These are phyloP conservation scores for Drepanosiphum platanoidis DNA, from an alignment of 2,888 invertebrate genomes.

Conservation along the genomic window DNA sequence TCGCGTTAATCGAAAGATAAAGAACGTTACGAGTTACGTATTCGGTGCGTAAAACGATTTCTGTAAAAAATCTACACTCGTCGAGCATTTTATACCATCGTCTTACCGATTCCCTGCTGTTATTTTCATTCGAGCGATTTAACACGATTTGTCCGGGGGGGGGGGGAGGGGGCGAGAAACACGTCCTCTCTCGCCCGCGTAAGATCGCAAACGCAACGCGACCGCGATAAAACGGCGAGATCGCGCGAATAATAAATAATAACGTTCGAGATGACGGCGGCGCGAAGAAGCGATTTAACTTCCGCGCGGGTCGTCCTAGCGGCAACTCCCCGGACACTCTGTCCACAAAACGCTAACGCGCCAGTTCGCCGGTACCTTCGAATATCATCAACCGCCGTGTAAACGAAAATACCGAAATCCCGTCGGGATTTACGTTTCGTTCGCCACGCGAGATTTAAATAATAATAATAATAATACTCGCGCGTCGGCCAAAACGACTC, in stretches of 20 bases:
- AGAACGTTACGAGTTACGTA: too few relatives aligned
- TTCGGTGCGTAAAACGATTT: too few relatives aligned
- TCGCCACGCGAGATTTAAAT: not conserved
- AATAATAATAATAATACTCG: too few relatives aligned
- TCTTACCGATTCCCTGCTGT: too few relatives aligned
- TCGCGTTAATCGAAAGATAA: too few relatives aligned
- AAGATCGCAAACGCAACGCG: not conserved
- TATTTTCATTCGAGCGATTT: too few relatives aligned
- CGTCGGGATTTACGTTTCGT: not conserved
- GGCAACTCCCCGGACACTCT: not conserved
- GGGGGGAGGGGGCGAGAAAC: too few relatives aligned
- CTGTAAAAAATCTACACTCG: too few relatives aligned
- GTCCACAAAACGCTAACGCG: not conserved
- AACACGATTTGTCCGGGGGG: too few relatives aligned
- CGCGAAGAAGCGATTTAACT: not conserved
- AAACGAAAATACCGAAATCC: slow-evolving; percentile 1
- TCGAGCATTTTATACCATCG: too few relatives aligned
- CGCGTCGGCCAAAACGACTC: not conserved
- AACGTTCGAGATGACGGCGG: not conserved
- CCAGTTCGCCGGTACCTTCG: not conserved
- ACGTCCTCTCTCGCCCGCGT: too few relatives aligned
- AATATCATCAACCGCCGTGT: not conserved
- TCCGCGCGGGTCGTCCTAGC: not conserved
- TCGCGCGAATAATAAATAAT: not conserved
- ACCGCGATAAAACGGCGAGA: not conserved